Conservation (phyloP, 23 tunicate genomes). For the Ciona savignyi region DNA sequence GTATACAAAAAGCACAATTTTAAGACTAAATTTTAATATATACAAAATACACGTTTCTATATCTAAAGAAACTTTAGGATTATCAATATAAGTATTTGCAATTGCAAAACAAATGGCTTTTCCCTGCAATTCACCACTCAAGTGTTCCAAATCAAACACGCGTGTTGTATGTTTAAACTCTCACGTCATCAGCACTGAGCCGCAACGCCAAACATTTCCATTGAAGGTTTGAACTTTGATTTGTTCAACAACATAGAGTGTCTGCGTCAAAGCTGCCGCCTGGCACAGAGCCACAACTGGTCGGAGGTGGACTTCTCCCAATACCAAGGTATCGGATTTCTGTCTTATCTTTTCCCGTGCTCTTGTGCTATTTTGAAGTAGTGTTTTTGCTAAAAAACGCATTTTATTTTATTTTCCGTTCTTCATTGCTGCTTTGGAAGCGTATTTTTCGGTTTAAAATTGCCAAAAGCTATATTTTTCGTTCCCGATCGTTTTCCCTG, state of each 20-base stretch:
- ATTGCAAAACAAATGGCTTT: too few species aligned
- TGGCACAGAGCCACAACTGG: slow-evolving; percentile 70
- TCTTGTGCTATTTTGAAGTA: neutral
- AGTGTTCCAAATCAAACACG: too few species aligned
- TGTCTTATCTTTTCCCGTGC: neutral
- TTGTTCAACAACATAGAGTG: slow-evolving; percentile 54
- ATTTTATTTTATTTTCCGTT: neutral
- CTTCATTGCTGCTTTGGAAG: too few species aligned
- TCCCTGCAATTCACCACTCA: too few species aligned
- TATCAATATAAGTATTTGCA: too few species aligned
- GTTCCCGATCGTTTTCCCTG: too few species aligned
- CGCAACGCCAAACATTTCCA: neutral
- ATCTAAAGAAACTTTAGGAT: too few species aligned
- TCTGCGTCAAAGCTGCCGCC: slow-evolving; percentile 57
- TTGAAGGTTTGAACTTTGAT: slow-evolving; percentile 58
- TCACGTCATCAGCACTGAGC: neutral
- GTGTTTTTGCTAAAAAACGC: neutral
- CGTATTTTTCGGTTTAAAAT: too few species aligned
- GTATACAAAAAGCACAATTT: too few species aligned
- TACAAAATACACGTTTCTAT: too few species aligned
- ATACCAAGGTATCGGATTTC: slow-evolving; percentile 50
- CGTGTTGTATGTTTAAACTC: neutral
- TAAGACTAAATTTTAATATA: too few species aligned
- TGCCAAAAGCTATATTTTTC: neutral
- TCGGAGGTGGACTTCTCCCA: slow-evolving; percentile 78